These are phyloP conservation scores for Picus viridis DNA, from an alignment of 2,797 vertebrate genomes.

Conservation along the genomic window DNA sequence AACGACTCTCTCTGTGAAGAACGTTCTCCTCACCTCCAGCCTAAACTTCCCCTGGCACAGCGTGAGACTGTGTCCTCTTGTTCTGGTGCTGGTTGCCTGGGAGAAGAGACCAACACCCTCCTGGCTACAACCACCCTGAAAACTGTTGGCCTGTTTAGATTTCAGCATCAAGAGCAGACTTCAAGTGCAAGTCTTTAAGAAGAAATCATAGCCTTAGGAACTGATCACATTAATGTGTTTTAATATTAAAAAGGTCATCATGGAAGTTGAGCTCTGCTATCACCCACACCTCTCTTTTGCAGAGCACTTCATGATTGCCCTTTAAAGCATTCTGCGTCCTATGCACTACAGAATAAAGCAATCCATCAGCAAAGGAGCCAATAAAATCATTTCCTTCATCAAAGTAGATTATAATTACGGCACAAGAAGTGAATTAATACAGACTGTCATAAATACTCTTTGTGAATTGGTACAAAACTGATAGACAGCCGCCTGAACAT, in stretches of 20 bases:
- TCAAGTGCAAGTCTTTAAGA: background rate
- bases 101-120: too few species aligned
- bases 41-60: too few species aligned
- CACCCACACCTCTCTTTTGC: background rate
- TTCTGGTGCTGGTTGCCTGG: too few species aligned
- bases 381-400: background rate
- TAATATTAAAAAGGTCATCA: background rate
- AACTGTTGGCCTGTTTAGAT: background rate
- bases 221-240: background rate
- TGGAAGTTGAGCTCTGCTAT: background rate
- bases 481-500: too few species aligned
- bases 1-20: too few species aligned
- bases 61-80: too few species aligned
- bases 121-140: background rate
- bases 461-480: background rate
- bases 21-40: too few species aligned
- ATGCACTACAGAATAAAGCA: background rate
- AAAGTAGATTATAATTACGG: background rate
- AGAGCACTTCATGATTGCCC: background rate
- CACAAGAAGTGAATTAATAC: background rate
- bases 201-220: background rate
- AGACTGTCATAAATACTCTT: background rate
- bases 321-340: background rate
- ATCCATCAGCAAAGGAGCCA: background rate
- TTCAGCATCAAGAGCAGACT: background rate